These are phyloP conservation scores for Noctuana brunneofusca DNA, from an alignment of 2,888 invertebrate species.

Conservation along the genomic window DNA sequence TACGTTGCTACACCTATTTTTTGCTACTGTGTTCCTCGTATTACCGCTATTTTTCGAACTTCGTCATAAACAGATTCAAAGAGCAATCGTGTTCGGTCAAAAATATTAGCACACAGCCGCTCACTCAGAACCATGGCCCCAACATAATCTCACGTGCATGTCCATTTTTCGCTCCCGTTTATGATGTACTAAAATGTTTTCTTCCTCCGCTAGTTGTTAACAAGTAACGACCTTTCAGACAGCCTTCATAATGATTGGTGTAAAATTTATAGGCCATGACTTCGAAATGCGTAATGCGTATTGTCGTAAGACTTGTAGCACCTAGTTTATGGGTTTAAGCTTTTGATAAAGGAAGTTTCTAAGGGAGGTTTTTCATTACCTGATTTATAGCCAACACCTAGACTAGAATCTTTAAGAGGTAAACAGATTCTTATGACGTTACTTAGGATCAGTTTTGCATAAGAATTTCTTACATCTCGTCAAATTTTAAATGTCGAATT, in stretches of 20 bases:
- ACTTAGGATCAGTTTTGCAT: background rate
- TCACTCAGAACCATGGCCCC: no score
- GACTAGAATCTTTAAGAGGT: background rate
- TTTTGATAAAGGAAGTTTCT: constrained; percentile 17
- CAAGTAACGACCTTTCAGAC: constrained; percentile 13
- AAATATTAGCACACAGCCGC: no score
- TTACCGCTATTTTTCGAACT: background rate
- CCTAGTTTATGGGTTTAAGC: constrained; percentile 22
- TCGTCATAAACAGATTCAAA: background rate
- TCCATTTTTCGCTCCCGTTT: constrained; percentile 56
- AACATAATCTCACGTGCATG: constrained; percentile 16
- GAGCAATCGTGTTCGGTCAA: no score
- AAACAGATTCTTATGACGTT: background rate
- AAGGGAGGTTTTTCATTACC: background rate
- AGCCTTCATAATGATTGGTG: constrained; percentile 27
- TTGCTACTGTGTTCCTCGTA: background rate
- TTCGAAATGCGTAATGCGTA: constrained; percentile 27
- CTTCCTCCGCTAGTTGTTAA: constrained; percentile 36
- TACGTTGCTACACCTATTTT: constrained; percentile 9
- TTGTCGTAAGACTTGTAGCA: constrained; percentile 24
- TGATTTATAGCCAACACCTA: background rate
- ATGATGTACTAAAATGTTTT: constrained; percentile 57
- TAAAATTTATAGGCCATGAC: constrained; percentile 29
- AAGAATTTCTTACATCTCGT: no score
- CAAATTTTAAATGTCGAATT: no score